Percentiles rank a stretch among this genome's conserved stretches.
Evolutionary conservation across 2,888 invertebrate genomes (phyloP).

Genomic region (Amiota mariae): DNA sequence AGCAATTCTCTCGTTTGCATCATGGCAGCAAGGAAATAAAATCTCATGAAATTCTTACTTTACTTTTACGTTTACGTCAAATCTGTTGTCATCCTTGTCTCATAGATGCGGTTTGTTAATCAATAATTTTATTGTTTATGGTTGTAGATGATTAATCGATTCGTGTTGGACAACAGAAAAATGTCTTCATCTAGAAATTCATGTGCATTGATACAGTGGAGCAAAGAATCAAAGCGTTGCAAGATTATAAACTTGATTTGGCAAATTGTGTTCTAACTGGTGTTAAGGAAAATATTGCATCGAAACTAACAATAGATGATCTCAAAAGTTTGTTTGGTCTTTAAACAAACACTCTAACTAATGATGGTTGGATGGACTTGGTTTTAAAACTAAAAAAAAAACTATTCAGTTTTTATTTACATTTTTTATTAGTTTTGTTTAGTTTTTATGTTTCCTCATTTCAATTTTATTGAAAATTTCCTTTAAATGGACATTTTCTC

Average conservation of each 20-base stretch:
- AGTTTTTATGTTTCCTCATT: too few relatives aligned
- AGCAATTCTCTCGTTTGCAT: conserved; percentile 78
- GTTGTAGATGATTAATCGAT: too few relatives aligned
- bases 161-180: conserved; percentile 88
- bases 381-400: too few relatives aligned
- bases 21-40: conserved; percentile 77
- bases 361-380: too few relatives aligned
- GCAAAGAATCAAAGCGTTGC: conserved; percentile 86
- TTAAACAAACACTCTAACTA: conserved; percentile 51
- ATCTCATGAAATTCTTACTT: conserved; percentile 83
- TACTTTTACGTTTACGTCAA: conserved; percentile 89
- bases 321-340: conserved; percentile 82
- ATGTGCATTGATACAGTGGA: conserved; percentile 91
- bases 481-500: too few relatives aligned
- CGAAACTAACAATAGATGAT: conserved; percentile 86
- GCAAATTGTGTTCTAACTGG: conserved; percentile 87
- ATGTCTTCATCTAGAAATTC: conserved; percentile 89
- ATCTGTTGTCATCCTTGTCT: conserved; percentile 92
- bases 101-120: conserved; percentile 77
- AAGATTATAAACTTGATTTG: conserved; percentile 84
- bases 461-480: too few relatives aligned
- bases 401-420: too few relatives aligned
- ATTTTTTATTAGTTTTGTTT: too few relatives aligned
- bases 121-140: conserved; percentile 33
- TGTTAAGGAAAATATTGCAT: conserved; percentile 77